Percentiles rank a stretch among this genome's conserved stretches.
These are phyloP conservation scores for Onthophagus sagittarius DNA, from an alignment of 2,888 invertebrate genomes.

Conservation along the genomic window DNA sequence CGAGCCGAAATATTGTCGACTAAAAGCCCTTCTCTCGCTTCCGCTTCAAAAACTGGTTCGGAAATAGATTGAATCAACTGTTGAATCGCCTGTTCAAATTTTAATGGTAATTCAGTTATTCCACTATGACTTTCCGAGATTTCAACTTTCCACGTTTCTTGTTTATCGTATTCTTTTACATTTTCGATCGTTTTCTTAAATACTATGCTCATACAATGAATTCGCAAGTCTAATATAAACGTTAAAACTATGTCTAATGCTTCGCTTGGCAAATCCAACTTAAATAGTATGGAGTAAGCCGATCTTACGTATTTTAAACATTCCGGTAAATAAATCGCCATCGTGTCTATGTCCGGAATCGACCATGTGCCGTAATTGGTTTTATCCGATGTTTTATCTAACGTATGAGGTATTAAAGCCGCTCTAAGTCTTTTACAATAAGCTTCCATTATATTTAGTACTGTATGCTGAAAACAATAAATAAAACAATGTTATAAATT, in stretches of 20 bases:
- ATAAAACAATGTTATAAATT: no score
- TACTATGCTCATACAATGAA: conserved; percentile 80
- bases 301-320: conserved; percentile 77
- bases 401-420: conserved; percentile 65
- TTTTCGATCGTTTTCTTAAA: conserved; percentile 81
- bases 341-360: conserved; percentile 52
- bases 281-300: conserved; percentile 75
- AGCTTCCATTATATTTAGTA: conserved; percentile 69
- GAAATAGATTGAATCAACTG: conserved; percentile 68
- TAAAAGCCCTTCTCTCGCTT: conserved; percentile 60
- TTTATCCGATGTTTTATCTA: conserved; percentile 49
- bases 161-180: conserved; percentile 64
- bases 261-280: conserved; percentile 83
- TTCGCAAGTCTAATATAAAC: conserved; percentile 80
- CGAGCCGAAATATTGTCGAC: conserved; percentile 54
- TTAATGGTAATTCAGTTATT: conserved; percentile 74
- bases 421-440: conserved; percentile 71
- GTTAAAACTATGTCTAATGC: conserved; percentile 80
- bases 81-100: conserved; percentile 68
- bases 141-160: conserved; percentile 84
- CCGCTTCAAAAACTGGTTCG: conserved; percentile 68
- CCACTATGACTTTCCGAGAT: conserved; percentile 81
- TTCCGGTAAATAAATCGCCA: conserved; percentile 69
- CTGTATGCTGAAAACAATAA: conserved; percentile 62
- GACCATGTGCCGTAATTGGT: conserved; percentile 54